Conservation (phyloP, 2,797 vertebrate species). For the Bradypodion pumilum region DNA sequence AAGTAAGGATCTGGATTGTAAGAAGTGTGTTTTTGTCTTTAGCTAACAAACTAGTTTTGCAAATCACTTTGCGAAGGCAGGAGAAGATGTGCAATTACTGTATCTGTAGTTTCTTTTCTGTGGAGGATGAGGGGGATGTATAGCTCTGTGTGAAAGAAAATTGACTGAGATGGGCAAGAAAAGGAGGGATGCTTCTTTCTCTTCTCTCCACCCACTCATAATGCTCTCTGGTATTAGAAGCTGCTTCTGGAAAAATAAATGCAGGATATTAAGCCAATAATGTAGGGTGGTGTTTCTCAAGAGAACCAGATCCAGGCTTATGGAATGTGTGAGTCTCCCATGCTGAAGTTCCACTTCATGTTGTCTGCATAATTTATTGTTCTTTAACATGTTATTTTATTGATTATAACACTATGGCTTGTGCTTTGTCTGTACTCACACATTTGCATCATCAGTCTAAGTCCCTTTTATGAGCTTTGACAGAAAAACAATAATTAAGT, state of each 20-base stretch:
- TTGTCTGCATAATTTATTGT: neutral
- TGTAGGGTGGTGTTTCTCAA: neutral
- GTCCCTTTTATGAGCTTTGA: neutral
- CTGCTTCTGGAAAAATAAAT: neutral
- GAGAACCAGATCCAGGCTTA: neutral
- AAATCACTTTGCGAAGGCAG: neutral
- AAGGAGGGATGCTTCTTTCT: no score
- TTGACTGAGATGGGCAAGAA: neutral
- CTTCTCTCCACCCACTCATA: neutral
- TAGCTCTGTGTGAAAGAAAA: neutral
- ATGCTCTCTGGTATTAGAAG: neutral
- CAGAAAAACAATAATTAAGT: neutral
- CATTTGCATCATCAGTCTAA: neutral
- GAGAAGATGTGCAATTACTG: no score
- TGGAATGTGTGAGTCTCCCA: neutral
- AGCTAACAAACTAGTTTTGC: neutral
- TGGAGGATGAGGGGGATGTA: neutral
- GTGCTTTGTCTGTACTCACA: neutral
- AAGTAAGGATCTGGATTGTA: neutral
- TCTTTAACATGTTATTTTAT: neutral
- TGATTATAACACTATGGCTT: neutral
- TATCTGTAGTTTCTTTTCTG: neutral
- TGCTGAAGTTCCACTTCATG: neutral
- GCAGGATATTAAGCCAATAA: neutral
- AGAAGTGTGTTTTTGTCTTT: neutral